Conservation (phyloP, 2,797 vertebrate genomes). For the Jordanella pulchra region DNA sequence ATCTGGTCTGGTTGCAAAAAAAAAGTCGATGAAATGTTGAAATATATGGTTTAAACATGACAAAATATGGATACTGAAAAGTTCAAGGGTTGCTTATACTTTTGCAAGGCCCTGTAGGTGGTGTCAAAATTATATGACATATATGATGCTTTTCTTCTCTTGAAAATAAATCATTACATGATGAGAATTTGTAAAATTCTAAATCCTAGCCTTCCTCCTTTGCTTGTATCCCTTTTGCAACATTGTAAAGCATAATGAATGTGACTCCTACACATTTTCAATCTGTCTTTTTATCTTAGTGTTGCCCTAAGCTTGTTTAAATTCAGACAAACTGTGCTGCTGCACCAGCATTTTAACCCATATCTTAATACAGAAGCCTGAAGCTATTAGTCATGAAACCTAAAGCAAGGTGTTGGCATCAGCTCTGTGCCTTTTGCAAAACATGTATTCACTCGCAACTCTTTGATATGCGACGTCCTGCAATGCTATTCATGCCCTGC, state of each 20-base stretch:
- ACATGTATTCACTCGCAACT: conserved; percentile 36
- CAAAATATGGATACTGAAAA: background rate
- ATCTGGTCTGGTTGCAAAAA: no score
- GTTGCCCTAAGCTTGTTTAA: conserved; percentile 12
- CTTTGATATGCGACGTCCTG: conserved; percentile 56
- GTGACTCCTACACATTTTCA: background rate
- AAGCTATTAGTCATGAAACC: conserved; percentile 60
- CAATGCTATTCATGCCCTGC: conserved; percentile 68
- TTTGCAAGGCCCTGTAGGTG: background rate
- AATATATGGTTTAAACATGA: background rate
- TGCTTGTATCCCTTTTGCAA: background rate
- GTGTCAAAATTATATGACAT: no score
- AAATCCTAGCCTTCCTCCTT: background rate
- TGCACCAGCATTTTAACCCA: conserved; percentile 5
- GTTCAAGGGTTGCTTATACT: background rate
- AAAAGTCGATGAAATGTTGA: no score
- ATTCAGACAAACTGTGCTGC: conserved; percentile 24
- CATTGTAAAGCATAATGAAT: background rate
- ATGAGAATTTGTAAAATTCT: background rate
- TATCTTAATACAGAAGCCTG: conserved; percentile 36
- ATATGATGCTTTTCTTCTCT: background rate
- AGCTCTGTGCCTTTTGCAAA: conserved; percentile 43
- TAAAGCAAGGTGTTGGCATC: conserved; percentile 51
- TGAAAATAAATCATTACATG: background rate
- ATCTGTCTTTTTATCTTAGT: conserved; percentile 11